Base-by-base conservation (phyloP, 1,140 invertebrate species). In the Stegodyphus dumicola region DNA sequence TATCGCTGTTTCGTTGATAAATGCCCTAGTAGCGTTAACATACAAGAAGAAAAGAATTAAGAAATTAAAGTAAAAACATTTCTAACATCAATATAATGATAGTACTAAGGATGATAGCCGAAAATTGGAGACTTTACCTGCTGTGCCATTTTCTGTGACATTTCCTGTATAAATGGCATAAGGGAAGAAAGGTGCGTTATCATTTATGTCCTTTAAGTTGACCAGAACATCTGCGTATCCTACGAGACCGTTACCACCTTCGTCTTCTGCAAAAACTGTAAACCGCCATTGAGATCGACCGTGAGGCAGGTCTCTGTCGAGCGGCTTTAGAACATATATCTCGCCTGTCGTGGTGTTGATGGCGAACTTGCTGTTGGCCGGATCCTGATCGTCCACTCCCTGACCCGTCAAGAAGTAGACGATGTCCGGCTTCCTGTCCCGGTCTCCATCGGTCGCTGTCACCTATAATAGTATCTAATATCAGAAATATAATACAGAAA, bases 161-260 rank as follows among this genome's bases (percentile, higher is more conserved):
- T 98, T 98, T 70, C 97, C 96, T 89, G 95, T 96, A 90, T 98
- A 98, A 13, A 98, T 94, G 56, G 95, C 95, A 91, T 87, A 86
- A 33, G 96, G 96, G 92, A 99, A 99, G 86, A 96, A 94, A 5
- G 98, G 98, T 15, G 95, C 94, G 91, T 99, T 99, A 92, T 99
- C 98, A 91, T 99, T 99, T 89, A 99, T 97, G 90, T 99, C 98
- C 90, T 97, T 96, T 6, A 99, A 93, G 90, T 97, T 97, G 78
- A 99, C 96, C 92, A 98, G 96, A 6, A 99, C 97, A 91, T 98
- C 97, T 17, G 97, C 97, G 90, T 99, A 99, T 60, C 98, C 97
- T 6, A 98, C 96, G 0, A 98, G 92, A 53, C 96, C 96, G 91
- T 97, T 96, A 66, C 96, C 96, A 4, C 96, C 96, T 92, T 99